phyloP scores from a whole-genome alignment of 2,113 vertebrate genomes.

The Gnathonemus longibarbis region DNA sequence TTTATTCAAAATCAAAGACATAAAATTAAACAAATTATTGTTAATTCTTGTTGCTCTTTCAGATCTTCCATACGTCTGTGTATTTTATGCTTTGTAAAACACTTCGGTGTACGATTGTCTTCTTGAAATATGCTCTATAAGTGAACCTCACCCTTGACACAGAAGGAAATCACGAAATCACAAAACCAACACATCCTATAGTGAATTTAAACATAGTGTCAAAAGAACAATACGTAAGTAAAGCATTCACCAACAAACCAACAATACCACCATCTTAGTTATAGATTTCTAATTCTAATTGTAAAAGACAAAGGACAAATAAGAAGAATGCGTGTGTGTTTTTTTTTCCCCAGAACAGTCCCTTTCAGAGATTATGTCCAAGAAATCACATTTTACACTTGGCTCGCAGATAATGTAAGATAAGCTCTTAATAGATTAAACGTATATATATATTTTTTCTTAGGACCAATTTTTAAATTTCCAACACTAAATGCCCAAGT shows the following conservation, averaged over 20 bases:
- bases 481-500: constrained; percentile 4
- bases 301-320: neutral
- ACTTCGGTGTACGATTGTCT: neutral
- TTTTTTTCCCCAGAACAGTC: neutral
- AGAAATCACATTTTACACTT: constrained; percentile 19
- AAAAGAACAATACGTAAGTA: neutral
- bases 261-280: neutral
- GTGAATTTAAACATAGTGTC: neutral
- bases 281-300: neutral
- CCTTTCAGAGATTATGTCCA: neutral
- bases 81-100: neutral
- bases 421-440: constrained; percentile 14
- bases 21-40: neutral
- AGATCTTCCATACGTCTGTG: neutral
- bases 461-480: constrained; percentile 8
- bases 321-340: neutral
- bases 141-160: neutral
- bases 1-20: neutral
- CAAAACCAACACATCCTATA: neutral
- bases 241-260: neutral
- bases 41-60: neutral
- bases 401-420: constrained; percentile 8
- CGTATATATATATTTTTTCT: neutral
- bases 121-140: neutral
- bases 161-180: neutral